These are phyloP conservation scores for Loripinus fragilis DNA, from an alignment of 2,888 invertebrate genomes.

Conservation along the genomic window DNA sequence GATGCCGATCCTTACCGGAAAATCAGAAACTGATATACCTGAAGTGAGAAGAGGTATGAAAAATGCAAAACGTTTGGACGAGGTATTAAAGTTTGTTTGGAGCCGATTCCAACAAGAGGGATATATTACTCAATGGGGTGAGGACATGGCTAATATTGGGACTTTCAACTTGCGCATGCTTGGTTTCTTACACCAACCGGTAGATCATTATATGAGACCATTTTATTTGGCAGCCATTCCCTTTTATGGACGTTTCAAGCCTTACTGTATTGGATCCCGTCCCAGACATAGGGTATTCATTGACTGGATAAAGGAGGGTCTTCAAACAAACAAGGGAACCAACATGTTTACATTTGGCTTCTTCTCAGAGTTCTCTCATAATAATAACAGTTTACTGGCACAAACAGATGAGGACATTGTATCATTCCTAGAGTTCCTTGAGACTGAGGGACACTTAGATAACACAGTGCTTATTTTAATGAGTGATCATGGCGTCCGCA, in stretches of 20 bases:
- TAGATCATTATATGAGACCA: slow-evolving; percentile 94
- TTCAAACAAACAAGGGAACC: slow-evolving; percentile 87
- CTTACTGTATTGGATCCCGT: slow-evolving; percentile 88
- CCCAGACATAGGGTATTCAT: slow-evolving; percentile 87
- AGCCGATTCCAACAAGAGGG: slow-evolving; percentile 87
- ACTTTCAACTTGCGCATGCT: slow-evolving; percentile 95
- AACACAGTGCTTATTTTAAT: slow-evolving; percentile 93
- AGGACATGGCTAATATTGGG: slow-evolving; percentile 92
- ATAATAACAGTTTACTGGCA: slow-evolving; percentile 91
- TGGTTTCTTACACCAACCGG: slow-evolving; percentile 92
- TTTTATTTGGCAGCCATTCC: slow-evolving; percentile 88
- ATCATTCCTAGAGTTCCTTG: slow-evolving; percentile 86
- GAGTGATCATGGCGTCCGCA: slow-evolving; percentile 95
- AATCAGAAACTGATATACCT: slow-evolving; percentile 91
- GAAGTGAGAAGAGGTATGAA: slow-evolving; percentile 90
- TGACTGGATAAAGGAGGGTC: slow-evolving; percentile 85
- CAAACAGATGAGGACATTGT: slow-evolving; percentile 90
- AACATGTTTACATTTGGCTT: slow-evolving; percentile 94
- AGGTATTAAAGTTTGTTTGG: slow-evolving; percentile 91
- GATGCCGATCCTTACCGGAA: slow-evolving; percentile 93
- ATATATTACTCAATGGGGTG: slow-evolving; percentile 90
- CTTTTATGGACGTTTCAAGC: slow-evolving; percentile 54
- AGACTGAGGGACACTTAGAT: slow-evolving; percentile 87
- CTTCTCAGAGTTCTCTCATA: slow-evolving; percentile 94
- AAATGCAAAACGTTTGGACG: slow-evolving; percentile 88